Percentiles rank a stretch among this genome's conserved stretches.
Conservation (phyloP, 2,797 vertebrate species). For the Lycodopsis pacificus region DNA sequence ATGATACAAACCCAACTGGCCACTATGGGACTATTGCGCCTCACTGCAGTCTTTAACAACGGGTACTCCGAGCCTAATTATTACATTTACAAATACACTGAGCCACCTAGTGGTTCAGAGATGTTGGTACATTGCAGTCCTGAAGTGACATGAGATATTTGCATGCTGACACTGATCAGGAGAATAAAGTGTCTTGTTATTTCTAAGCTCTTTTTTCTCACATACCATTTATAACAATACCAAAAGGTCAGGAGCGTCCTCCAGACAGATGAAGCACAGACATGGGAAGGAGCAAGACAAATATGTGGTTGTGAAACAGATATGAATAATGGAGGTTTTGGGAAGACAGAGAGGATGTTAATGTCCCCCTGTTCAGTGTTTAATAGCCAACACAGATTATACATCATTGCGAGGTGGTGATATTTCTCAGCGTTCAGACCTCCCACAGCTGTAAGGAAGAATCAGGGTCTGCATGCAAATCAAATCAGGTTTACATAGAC, state of each 20-base stretch:
- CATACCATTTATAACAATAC: constrained; percentile 34
- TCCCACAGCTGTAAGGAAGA: constrained; percentile 10
- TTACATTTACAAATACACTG: constrained; percentile 32
- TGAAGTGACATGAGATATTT: background rate
- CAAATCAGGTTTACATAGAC: constrained; percentile 6
- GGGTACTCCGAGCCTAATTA: background rate
- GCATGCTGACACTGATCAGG: constrained; percentile 18
- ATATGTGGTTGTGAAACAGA: constrained; percentile 54
- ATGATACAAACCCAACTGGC: constrained; percentile 18
- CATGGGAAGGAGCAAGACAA: constrained; percentile 38
- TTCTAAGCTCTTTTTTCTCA: background rate
- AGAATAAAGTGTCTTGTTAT: constrained; percentile 7
- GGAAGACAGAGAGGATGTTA: constrained; percentile 32
- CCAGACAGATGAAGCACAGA: constrained; percentile 45
- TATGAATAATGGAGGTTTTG: constrained; percentile 26
- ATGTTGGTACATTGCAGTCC: constrained; percentile 12
- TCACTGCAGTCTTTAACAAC: constrained; percentile 5
- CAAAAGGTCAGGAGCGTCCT: constrained; percentile 36
- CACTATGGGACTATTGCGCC: background rate
- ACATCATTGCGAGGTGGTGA: background rate
- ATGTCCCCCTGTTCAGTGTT: constrained; percentile 36
- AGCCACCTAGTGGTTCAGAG: constrained; percentile 59
- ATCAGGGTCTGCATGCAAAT: background rate
- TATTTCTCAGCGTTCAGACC: constrained; percentile 16
- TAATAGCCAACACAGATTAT: constrained; percentile 23